A percentile compares a stretch with the other conserved stretches of the same genome.
These are phyloP conservation scores for Adrianichthys oophorus DNA, from an alignment of 2,797 vertebrate genomes.

Conservation along the genomic window DNA sequence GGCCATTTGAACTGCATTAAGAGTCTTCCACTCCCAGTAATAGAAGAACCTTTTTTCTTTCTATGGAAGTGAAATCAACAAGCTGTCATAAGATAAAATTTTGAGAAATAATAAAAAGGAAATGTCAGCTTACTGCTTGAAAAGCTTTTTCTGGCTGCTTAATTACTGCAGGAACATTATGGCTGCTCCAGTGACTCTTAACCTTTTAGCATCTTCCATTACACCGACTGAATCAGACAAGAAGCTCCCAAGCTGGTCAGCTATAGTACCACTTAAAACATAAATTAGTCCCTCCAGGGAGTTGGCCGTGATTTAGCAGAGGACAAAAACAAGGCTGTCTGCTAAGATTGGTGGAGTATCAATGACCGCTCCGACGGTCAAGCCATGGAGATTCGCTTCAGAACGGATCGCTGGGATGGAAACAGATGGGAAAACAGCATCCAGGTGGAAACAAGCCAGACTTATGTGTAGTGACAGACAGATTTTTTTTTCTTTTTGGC, in stretches of 20 bases:
- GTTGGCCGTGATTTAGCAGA: neutral
- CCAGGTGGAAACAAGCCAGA: constrained; percentile 59
- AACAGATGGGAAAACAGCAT: constrained; percentile 57
- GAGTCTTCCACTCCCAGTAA: too few species aligned
- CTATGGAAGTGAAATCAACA: too few species aligned
- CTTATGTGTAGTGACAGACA: constrained; percentile 46
- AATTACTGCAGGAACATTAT: constrained; percentile 17
- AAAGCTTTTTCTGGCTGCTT: constrained; percentile 17
- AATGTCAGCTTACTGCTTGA: constrained; percentile 26
- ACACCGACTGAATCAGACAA: constrained; percentile 1
- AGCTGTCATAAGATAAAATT: too few species aligned
- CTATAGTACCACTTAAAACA: constrained; percentile 16
- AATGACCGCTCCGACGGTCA: constrained; percentile 15
- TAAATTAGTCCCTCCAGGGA: neutral
- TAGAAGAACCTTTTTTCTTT: too few species aligned
- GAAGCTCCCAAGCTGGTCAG: constrained; percentile 1
- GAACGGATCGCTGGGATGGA: constrained; percentile 53
- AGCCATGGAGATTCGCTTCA: constrained; percentile 42
- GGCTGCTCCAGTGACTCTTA: constrained; percentile 10
- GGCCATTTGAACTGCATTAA: too few species aligned
- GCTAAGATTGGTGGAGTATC: constrained; percentile 19
- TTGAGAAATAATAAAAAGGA: constrained; percentile 2
- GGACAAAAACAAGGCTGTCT: constrained; percentile 14
- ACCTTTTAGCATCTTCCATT: constrained; percentile 20
- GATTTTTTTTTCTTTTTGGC: constrained; percentile 43